phyloP scores from a whole-genome alignment of 2,888 invertebrate genomes.

The Muschampia plurimacula region DNA sequence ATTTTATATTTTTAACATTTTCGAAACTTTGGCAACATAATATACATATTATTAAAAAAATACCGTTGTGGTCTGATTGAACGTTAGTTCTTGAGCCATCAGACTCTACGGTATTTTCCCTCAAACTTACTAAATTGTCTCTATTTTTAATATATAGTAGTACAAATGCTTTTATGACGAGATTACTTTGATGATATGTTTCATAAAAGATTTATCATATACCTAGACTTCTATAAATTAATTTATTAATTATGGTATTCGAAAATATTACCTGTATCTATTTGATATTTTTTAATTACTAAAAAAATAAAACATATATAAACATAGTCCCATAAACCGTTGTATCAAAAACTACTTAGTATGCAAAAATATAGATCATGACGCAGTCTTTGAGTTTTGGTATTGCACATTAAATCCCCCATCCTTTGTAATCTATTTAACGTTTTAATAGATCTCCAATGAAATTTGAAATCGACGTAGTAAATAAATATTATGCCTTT shows the following conservation, averaged over 20 bases:
- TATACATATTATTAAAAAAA: constrained; percentile 55
- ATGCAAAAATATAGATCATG: no score
- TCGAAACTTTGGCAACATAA: constrained; percentile 38
- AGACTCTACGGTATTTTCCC: constrained; percentile 70
- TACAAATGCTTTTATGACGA: neutral
- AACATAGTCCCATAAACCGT: no score
- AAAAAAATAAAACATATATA: neutral
- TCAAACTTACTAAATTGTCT: constrained; percentile 15
- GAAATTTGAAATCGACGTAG: no score
- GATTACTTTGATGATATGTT: constrained; percentile 47
- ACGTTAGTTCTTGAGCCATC: constrained; percentile 81
- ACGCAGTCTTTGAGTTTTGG: no score
- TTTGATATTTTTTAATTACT: neutral
- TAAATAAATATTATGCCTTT: neutral
- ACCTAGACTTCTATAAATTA: neutral
- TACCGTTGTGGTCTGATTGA: constrained; percentile 76
- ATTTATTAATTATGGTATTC: no score
- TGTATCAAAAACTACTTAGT: no score
- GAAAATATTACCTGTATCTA: neutral
- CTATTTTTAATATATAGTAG: no score
- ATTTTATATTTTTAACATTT: constrained; percentile 14
- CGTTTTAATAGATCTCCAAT: no score
- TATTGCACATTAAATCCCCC: no score
- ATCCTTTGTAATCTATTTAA: no score
- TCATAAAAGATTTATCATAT: constrained; percentile 55